Evolutionary conservation across 2,797 vertebrate genomes (phyloP), one percentile per base, ranked within the genome.

Genomic region (Ceyx erithaca): DNA sequence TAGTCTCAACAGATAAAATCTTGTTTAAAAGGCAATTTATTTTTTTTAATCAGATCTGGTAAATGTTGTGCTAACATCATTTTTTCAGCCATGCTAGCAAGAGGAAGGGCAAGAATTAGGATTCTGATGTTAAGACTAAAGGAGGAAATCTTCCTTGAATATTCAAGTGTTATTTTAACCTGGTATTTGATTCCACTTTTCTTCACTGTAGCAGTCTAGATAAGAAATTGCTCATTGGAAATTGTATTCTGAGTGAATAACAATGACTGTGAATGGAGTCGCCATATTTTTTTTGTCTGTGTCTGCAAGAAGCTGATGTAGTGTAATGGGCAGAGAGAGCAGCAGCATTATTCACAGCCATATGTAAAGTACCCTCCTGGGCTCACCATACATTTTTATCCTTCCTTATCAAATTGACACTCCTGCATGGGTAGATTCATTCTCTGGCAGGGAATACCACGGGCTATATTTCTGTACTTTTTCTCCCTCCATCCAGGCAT

Each of bases 381-480:
- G 89, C 71, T 87, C 85, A 12, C 75, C 70, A 22, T 91, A 59
- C 90, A 75, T 95, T 95, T 95, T 95, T 94, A 94, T 91, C 92
- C 95, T 95, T 95, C 92, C 94, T 96, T 95, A 94, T 95, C 89
- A 94, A 67, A 95, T 87, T 96, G 94, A 96, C 92, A 89, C 48
- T 95, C 69, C 49, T 85, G 87, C 87, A 89, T 28, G 89, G 87
- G 59, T 31, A 91, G 90, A 96, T 95, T 94, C 92, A 93, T 96
- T 90, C 49, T 89, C 90, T 93, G 92, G 30, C 86, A 89, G 90
- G 59, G 85, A 93, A 89, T 84, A 94, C 95, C 89, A 95, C 76
- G 49, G 93, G 96, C 93, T 92, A 61, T 94, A 96, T 92, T 94
- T 95, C 90, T 94, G 59, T 79, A 59, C 67, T 84, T 92, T 91